These are phyloP conservation scores for Mesorhabditis belari DNA, from an alignment of 2,888 invertebrate genomes.

Conservation along the genomic window DNA sequence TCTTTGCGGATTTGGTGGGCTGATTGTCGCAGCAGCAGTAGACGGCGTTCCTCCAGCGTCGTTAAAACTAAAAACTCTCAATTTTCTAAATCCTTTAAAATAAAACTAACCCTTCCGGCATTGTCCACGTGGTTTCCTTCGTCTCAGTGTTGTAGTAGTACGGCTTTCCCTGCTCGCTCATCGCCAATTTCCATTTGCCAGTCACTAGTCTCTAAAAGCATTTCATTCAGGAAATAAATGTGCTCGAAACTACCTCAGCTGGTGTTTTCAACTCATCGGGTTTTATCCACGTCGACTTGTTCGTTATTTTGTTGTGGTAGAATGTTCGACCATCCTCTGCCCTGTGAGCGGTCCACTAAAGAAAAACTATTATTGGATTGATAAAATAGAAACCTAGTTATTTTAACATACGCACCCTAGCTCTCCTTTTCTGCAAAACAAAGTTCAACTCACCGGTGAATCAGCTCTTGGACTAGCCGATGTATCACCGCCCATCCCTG, in stretches of 20 bases:
- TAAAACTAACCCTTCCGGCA: conserved; percentile 74
- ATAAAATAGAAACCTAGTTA: no score
- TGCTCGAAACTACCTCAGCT: conserved; percentile 65
- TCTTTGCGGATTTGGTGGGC: neutral
- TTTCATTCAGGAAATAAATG: conserved; percentile 3
- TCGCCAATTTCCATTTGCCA: conserved; percentile 94
- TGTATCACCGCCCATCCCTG: neutral
- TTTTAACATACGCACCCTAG: no score
- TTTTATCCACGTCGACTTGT: conserved; percentile 92
- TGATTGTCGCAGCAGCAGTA: neutral
- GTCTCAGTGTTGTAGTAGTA: conserved; percentile 92
- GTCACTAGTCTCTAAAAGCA: conserved; percentile 8
- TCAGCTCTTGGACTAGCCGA: conserved; percentile 1
- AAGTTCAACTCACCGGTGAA: neutral
- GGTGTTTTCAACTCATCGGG: conserved; percentile 76
- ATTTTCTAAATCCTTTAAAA: neutral
- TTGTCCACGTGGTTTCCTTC: conserved; percentile 92
- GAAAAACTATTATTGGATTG: neutral
- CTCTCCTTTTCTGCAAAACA: conserved; percentile 1
- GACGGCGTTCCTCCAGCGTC: neutral
- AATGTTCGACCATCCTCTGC: conserved; percentile 92
- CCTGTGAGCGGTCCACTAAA: conserved; percentile 84
- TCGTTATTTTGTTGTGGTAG: conserved; percentile 73
- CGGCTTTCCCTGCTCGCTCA: conserved; percentile 83
- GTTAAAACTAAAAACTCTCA: neutral